Evolutionary conservation across 2,888 invertebrate genomes (phyloP).

Genomic region (Cremastobaeus sp.): DNA sequence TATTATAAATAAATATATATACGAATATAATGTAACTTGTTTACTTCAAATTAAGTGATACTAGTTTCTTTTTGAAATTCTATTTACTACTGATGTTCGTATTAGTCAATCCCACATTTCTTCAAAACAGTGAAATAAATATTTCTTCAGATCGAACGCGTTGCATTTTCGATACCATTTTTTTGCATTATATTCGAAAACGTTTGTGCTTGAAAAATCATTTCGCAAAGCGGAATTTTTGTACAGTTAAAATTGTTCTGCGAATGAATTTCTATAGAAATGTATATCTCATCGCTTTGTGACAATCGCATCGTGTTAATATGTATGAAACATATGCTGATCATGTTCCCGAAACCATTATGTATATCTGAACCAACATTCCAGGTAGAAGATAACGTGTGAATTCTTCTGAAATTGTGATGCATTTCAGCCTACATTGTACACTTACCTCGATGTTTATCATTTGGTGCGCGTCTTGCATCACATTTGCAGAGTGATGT

Average conservation of each 20-base stretch:
- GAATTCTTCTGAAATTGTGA: not conserved
- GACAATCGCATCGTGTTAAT: constrained; percentile 42
- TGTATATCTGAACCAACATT: constrained; percentile 2
- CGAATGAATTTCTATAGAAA: constrained; percentile 11
- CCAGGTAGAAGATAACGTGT: not conserved
- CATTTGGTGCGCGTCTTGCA: not conserved
- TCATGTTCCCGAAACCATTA: not conserved
- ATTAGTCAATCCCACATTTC: constrained; percentile 6
- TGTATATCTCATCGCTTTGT: constrained; percentile 31
- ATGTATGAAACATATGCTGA: constrained; percentile 1
- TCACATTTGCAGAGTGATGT: not conserved
- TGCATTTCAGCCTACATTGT: not conserved
- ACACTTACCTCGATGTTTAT: not conserved
- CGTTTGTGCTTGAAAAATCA: too few species aligned
- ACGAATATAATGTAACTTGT: constrained; percentile 64
- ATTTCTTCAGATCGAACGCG: not conserved
- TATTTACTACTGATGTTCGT: constrained; percentile 15
- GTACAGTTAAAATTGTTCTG: not conserved
- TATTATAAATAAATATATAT: constrained; percentile 61
- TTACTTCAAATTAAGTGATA: constrained; percentile 65
- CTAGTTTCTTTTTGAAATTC: constrained; percentile 40
- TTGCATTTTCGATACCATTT: constrained; percentile 5
- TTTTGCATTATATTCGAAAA: too few species aligned
- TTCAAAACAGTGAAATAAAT: constrained; percentile 1
- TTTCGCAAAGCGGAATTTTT: too few species aligned